phyloP scores from a whole-genome alignment of 2,113 vertebrate genomes.

The human region GRCh38 chr3:168454501-168455000 shows the following conservation, averaged over 20 bases:
- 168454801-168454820: neutral
- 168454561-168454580: neutral
- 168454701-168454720: neutral
- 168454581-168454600: neutral
- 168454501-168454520: neutral
- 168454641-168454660: neutral
- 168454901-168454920: neutral
- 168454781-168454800: neutral
- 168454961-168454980: neutral
- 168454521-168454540: neutral
- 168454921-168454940: neutral
- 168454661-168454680: neutral
- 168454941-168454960: neutral
- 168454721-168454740: neutral
- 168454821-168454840: neutral
- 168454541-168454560: neutral
- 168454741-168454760: constrained; percentile 6
- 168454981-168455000: neutral
- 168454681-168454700: neutral
- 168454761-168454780: neutral
- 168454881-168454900: neutral
- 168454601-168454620: neutral
- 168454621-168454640: neutral
- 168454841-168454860: neutral
- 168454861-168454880: accelerated